Percentiles rank a stretch among this genome's conserved stretches.
phyloP scores from a whole-genome alignment of 2,888 invertebrate genomes.

The Sphaeridia pumilis region DNA sequence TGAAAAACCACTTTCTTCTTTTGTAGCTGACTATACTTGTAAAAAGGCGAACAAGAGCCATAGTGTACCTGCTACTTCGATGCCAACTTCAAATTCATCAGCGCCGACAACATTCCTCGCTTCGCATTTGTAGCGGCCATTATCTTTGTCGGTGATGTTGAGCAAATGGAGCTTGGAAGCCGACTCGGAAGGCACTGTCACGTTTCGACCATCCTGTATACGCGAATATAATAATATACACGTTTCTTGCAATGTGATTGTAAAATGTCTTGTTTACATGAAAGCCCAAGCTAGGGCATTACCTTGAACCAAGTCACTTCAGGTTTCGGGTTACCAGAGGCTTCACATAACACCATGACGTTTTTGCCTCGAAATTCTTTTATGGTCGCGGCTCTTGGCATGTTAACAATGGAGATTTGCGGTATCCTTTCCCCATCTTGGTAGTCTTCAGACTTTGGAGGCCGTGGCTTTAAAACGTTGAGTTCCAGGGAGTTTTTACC shows the following conservation, averaged over 20 bases:
- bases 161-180: constrained; percentile 22
- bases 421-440: constrained; percentile 21
- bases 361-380: constrained; percentile 18
- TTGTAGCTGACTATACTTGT: neutral
- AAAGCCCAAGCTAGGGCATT: neutral
- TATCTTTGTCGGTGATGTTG: constrained; percentile 24
- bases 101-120: constrained; percentile 29
- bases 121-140: constrained; percentile 31
- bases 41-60: too few species aligned
- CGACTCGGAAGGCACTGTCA: constrained; percentile 16
- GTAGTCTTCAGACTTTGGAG: constrained; percentile 7
- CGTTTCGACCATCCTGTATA: constrained; percentile 22
- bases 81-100: constrained; percentile 17
- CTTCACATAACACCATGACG: constrained; percentile 27
- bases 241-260: neutral
- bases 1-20: too few species aligned
- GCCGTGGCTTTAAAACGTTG: constrained; percentile 21
- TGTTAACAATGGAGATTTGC: constrained; percentile 21
- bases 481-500: constrained; percentile 27
- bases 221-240: neutral
- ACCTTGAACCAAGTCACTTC: constrained; percentile 32
- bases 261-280: neutral
- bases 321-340: constrained; percentile 32
- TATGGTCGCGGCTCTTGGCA: constrained; percentile 11
- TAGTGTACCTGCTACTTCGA: constrained; percentile 28